Evolutionary conservation across 2,113 vertebrate genomes (phyloP).

Genomic region (Clarias macrocephalus): DNA sequence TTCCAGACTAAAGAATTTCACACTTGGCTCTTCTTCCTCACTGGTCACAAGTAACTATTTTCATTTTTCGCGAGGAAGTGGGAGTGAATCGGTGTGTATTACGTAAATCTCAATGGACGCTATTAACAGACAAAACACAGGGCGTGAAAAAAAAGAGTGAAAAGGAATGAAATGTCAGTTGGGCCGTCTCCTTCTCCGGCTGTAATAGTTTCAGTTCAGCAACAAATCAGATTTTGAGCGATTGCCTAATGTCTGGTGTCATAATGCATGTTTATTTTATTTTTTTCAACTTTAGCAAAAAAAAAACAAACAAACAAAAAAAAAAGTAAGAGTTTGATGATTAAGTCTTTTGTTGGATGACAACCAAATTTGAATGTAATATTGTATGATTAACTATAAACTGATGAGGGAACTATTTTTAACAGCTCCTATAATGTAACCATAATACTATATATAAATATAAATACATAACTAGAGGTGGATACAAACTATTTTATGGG

Average conservation of each 20-base stretch:
- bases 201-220: not conserved
- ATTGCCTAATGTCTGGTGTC: not conserved
- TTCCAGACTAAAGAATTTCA: not conserved
- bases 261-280: not conserved
- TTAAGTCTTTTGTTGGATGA: not conserved
- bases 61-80: not conserved
- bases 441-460: no score
- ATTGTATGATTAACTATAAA: no score
- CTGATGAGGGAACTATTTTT: not conserved
- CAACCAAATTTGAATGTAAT: not conserved
- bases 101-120: not conserved
- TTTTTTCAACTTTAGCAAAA: not conserved
- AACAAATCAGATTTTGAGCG: not conserved
- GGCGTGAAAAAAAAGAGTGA: not conserved
- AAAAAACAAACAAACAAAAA: not conserved
- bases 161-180: not conserved
- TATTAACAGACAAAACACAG: not conserved
- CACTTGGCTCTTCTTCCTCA: not conserved
- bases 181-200: not conserved
- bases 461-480: not conserved
- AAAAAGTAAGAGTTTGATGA: not conserved
- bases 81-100: not conserved
- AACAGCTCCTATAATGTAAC: not conserved
- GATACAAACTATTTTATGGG: not conserved
- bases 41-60: not conserved